Evolutionary conservation across 2,113 vertebrate genomes (phyloP).

Genomic region (Fukomys damarensis): DNA sequence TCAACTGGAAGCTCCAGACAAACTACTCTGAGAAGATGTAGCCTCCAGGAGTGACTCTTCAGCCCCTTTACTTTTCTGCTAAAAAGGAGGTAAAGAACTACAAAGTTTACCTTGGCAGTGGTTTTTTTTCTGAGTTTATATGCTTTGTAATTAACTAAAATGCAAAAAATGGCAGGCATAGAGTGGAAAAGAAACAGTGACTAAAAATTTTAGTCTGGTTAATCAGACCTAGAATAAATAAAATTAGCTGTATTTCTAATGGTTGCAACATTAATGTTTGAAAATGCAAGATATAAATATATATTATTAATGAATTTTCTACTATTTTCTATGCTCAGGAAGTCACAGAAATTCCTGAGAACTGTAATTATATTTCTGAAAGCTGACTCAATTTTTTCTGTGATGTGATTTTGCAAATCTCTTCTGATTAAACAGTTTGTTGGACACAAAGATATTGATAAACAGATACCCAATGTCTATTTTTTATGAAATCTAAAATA

Average conservation of each 20-base stretch:
- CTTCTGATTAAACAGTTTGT: constrained; percentile 8
- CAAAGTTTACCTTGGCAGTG: background rate
- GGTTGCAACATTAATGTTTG: background rate
- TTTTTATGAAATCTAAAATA: constrained; percentile 36
- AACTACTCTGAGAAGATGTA: background rate
- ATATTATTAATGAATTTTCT: background rate
- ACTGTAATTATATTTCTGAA: constrained; percentile 18
- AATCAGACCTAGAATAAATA: constrained; percentile 19
- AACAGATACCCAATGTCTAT: background rate
- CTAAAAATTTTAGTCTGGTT: background rate
- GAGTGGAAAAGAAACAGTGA: background rate
- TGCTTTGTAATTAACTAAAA: constrained; percentile 41
- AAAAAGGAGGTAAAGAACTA: background rate
- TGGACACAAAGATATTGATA: constrained; percentile 1
- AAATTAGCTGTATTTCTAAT: constrained; percentile 15
- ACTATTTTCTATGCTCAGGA: background rate
- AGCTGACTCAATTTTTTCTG: constrained; percentile 8
- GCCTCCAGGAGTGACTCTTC: background rate
- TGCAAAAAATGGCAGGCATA: background rate
- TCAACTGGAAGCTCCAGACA: background rate
- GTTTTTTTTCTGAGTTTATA: background rate
- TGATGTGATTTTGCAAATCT: background rate
- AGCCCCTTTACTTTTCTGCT: background rate
- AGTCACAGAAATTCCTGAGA: background rate
- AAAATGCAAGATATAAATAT: constrained; percentile 11